Conservation (phyloP, 2,888 invertebrate genomes). For the Oxyteleia sp. region DNA sequence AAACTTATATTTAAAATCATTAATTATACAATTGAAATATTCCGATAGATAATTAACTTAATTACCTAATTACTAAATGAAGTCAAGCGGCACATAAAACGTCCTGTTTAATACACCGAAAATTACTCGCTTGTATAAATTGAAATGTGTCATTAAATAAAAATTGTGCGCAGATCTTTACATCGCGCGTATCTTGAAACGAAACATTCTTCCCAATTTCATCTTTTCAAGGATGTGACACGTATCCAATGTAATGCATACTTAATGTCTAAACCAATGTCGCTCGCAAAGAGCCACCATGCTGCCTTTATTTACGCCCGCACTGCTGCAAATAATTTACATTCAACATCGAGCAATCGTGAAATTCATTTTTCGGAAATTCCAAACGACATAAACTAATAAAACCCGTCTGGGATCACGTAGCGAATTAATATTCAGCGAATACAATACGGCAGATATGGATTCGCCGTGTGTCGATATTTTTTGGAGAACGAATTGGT, state of each 20-base stretch:
- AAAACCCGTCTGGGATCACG: slow-evolving; percentile 3
- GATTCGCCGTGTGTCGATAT: neutral
- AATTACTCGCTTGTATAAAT: too few relatives aligned
- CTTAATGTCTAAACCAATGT: slow-evolving; percentile 35
- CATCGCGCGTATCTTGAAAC: neutral
- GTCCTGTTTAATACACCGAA: too few relatives aligned
- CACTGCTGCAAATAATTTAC: slow-evolving; percentile 22
- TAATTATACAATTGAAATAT: too few relatives aligned
- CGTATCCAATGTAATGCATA: slow-evolving; percentile 35
- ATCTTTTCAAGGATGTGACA: slow-evolving; percentile 34
- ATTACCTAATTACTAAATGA: too few relatives aligned
- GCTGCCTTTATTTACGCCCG: slow-evolving; percentile 19
- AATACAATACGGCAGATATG: slow-evolving; percentile 6
- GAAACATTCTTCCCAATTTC: slow-evolving; percentile 39
- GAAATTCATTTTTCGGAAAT: slow-evolving; percentile 15
- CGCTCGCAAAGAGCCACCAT: neutral
- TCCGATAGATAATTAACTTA: too few relatives aligned
- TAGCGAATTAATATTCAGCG: slow-evolving; percentile 23
- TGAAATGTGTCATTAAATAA: too few relatives aligned
- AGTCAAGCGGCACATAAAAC: too few relatives aligned
- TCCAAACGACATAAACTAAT: slow-evolving; percentile 12
- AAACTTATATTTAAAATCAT: too few relatives aligned
- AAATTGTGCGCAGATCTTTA: neutral
- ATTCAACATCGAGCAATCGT: slow-evolving; percentile 1
- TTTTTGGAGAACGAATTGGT: slow-evolving; percentile 7